Base-by-base conservation (phyloP, 2,113 vertebrate species). In the Hemibagrus wyckioides region DNA sequence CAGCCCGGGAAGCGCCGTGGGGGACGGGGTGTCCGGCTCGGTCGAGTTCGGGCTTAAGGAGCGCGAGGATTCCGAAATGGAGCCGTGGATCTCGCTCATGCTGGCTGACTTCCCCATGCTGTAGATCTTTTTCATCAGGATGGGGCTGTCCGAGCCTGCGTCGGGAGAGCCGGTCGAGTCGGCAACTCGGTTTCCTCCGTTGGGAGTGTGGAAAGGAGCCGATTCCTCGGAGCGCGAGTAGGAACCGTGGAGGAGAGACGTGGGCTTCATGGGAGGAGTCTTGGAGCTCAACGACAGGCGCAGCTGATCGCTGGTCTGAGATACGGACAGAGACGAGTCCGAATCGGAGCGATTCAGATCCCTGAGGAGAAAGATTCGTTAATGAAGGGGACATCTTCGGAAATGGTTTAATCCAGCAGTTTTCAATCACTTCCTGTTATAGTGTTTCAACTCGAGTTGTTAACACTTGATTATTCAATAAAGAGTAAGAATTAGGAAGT, bases 321-420 rank as follows among this genome's bases (percentile, higher is more conserved):
- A 97, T 91, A 99, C 95, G 92, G 96, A 98, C 92, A 98, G 93
- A 91, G 97, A 99, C 79, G 97, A 97, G 90, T 99, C 98, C 0
- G 98, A 99, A 92, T 99, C 98, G 2, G 97, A 99, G 92, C 95
- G 97, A 89, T 97, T 97, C 86, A 99, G 92, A 91, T 99, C 97
- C 94, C 98, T 99, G 91, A 56, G 80, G 86, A 71, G 83, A 63
- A 3, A 84, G 57, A 57, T 83, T 33, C 15, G 39, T 84, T 56
- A 36, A 57, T 19, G 17, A 1, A 1, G 9, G n/a, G 21, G 52
- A 21, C n/a, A 54, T 56, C 50, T 36, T 39, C 21, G 0, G 30
- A 9, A 59, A 81, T 39, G 13, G 56, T 28, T 59, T 13, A 57
- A 9, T 80, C 19, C 21, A 13, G 10, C 2, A 81, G 54, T 59